These are phyloP conservation scores for Acleris cristana DNA, from an alignment of 2,888 invertebrate genomes.

Conservation along the genomic window DNA sequence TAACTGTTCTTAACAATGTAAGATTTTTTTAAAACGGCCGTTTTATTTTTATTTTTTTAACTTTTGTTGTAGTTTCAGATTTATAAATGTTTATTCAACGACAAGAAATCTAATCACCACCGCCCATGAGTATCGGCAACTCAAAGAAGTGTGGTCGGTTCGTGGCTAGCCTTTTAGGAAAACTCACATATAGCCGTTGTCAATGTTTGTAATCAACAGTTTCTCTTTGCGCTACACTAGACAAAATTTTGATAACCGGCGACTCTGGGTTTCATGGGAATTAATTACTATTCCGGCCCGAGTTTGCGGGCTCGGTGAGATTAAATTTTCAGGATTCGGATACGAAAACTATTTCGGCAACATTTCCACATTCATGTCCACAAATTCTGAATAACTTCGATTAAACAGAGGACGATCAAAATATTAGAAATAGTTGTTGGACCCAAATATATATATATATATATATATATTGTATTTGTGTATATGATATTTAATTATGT, in stretches of 20 bases:
- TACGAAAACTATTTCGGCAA: conserved; percentile 18
- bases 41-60: too few species aligned
- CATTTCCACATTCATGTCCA: conserved; percentile 13
- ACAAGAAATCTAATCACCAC: too few species aligned
- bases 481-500: too few species aligned
- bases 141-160: too few species aligned
- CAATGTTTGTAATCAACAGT: not conserved
- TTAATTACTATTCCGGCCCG: conserved; percentile 8
- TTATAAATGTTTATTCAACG: too few species aligned
- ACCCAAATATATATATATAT: too few species aligned
- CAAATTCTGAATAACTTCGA: conserved; percentile 7
- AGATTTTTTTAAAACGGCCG: too few species aligned
- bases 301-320: conserved; percentile 7
- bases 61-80: too few species aligned
- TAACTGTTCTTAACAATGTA: too few species aligned
- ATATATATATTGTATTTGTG: too few species aligned
- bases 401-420: not conserved
- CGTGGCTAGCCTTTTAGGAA: too few species aligned
- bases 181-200: not conserved
- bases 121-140: too few species aligned
- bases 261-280: not conserved
- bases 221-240: not conserved
- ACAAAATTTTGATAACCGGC: conserved; percentile 13
- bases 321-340: conserved; percentile 15
- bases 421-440: not conserved